These are phyloP conservation scores for Euspilapteryx auroguttella DNA, from an alignment of 2,888 invertebrate genomes.

Conservation along the genomic window DNA sequence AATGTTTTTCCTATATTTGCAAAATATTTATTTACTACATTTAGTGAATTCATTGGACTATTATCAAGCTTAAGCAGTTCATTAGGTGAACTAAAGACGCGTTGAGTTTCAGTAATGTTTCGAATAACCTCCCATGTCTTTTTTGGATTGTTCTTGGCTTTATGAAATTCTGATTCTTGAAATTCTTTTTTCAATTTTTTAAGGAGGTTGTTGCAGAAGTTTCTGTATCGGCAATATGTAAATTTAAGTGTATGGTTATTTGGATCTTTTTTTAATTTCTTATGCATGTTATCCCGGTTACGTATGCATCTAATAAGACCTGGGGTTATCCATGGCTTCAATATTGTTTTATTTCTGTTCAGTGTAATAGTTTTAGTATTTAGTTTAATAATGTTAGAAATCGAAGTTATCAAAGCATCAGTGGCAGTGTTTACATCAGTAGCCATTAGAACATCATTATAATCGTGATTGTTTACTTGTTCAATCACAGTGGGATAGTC, in stretches of 20 bases:
- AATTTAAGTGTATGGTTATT: not conserved
- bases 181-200: not conserved
- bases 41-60: too few species aligned
- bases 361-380: not conserved
- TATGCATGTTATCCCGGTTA: not conserved
- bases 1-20: too few species aligned
- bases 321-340: not conserved
- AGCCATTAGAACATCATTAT: not conserved
- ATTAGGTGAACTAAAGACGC: too few species aligned
- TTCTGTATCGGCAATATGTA: not conserved
- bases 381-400: not conserved
- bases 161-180: too few species aligned
- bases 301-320: not conserved
- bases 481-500: not conserved
- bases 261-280: not conserved
- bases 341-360: not conserved
- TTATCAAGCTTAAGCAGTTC: too few species aligned
- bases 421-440: not conserved
- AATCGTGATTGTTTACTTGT: not conserved
- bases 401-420: not conserved
- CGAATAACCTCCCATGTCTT: too few species aligned
- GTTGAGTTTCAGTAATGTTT: too few species aligned
- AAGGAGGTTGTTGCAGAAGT: conserved; percentile 1
- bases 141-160: too few species aligned
- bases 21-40: too few species aligned